Conservation (phyloP, 1,140 invertebrate genomes). For the Atta texana region DNA sequence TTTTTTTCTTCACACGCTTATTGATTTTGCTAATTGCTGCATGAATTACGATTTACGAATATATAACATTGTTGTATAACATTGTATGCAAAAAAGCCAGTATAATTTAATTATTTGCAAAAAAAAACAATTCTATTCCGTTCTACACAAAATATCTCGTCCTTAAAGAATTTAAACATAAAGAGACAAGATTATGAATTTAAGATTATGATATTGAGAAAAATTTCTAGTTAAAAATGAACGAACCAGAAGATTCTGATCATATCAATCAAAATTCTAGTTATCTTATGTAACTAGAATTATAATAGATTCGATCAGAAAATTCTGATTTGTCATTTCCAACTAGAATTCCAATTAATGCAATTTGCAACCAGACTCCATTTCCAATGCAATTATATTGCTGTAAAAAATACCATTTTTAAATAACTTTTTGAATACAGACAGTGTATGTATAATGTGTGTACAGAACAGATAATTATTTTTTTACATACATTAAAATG, state of each 20-base stretch:
- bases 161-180: not conserved
- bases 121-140: not conserved
- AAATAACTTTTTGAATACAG: not conserved
- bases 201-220: not conserved
- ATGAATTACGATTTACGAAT: not conserved
- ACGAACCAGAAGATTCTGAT: too few relatives aligned
- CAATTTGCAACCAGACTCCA: too few relatives aligned
- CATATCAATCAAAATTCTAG: too few relatives aligned
- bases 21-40: not conserved
- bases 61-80: not conserved
- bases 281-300: too few relatives aligned
- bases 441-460: too few relatives aligned
- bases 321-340: too few relatives aligned
- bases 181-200: not conserved
- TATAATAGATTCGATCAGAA: too few relatives aligned
- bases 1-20: not conserved
- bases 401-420: not conserved
- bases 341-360: too few relatives aligned
- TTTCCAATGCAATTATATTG: not conserved
- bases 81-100: not conserved
- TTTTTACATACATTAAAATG: not conserved
- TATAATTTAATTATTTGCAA: slow-evolving; percentile 2
- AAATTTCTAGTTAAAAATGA: too few relatives aligned
- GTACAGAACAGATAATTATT: not conserved
- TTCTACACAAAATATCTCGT: not conserved